Evolutionary conservation across 2,888 invertebrate genomes (phyloP), one percentile per base, ranked within the genome.

Genomic region (Sycophila texana): DNA sequence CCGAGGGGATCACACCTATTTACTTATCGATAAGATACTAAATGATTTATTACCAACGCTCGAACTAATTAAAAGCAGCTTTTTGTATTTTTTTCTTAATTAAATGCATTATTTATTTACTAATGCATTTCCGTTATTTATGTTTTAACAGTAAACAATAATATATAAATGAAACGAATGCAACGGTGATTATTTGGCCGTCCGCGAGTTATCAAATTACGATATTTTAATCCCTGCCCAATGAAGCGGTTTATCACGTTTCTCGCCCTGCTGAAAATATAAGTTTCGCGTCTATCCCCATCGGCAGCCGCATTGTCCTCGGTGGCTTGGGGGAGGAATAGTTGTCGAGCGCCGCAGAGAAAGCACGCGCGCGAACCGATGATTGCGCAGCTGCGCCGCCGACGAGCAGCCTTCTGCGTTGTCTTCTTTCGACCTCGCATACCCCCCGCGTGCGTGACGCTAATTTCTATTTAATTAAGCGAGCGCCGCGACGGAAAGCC

Each of bases 401-500:
- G 63, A 47, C n/a, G 72, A 53, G 20, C 47, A 66, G 70, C 66
- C 63, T 74, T 68, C 68, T 30, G 16, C 61, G 49, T n/a, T n/a
- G 49, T 66, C 60, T 72, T 71, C 30, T 75, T 79, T 75, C 61
- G 39, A 10, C 16, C 70, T 55, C 51, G 16, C 47, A n/a, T 39
- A 65, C 30, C 70, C 61, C 68, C 22, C 67, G 49, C 20, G 58
- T 49, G 60, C 47, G 66, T 20, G 22, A 49, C 47, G 83, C 84
- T 87, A 86, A 87, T 86, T 87, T 86, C 83, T 85, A 86, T 86
- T 87, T 86, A 86, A 87, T 87, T 87, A 87, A 87, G 80, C 84
- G 79, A 83, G 83, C 83, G 67, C 82, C 61, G 68, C 77, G 58
- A 26, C 66, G 75, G 22, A 53, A 71, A 79, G 74, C 78, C 78